phyloP scores from a whole-genome alignment of 1,140 invertebrate species.

The Megalopta genalis region DNA sequence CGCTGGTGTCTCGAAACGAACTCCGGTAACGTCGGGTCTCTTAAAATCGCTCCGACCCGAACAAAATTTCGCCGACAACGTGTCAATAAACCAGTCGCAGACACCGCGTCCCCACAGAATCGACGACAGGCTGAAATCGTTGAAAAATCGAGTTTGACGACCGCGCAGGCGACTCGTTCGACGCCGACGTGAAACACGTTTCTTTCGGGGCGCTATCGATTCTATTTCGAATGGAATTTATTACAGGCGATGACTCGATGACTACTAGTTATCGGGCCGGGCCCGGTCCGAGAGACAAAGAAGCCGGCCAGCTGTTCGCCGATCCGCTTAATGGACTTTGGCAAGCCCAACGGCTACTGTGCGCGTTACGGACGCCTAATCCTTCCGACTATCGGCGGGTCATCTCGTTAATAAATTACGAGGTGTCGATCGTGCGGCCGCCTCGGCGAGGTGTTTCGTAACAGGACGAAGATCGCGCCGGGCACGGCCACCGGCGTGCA shows the following conservation, averaged over 20 bases:
- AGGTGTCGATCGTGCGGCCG: constrained; percentile 29
- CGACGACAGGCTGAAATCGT: too few relatives aligned
- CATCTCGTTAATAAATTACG: constrained; percentile 48
- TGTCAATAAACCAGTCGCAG: too few relatives aligned
- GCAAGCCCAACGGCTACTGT: constrained; percentile 42
- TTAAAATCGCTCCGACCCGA: too few relatives aligned
- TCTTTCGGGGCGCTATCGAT: background rate
- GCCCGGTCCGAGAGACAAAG: constrained; percentile 29
- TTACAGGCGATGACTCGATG: constrained; percentile 44
- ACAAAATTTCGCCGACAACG: too few relatives aligned
- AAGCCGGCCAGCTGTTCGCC: constrained; percentile 45
- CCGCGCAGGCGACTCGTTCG: too few relatives aligned
- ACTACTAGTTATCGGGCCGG: constrained; percentile 22
- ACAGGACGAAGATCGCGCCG: background rate
- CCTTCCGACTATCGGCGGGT: constrained; percentile 43
- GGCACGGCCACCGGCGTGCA: background rate
- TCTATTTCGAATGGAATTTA: constrained; percentile 42
- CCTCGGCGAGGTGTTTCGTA: constrained; percentile 22
- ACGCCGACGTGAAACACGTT: background rate
- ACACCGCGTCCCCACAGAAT: too few relatives aligned
- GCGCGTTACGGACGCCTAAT: constrained; percentile 34
- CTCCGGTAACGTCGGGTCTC: too few relatives aligned
- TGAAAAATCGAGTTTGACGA: too few relatives aligned
- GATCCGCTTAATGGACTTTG: constrained; percentile 52
- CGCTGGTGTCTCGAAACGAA: too few relatives aligned